A percentile compares a stretch with the other conserved stretches of the same genome.
Conservation (phyloP, 2,113 vertebrate species). For the Ptilorrhoa leucosticta region DNA sequence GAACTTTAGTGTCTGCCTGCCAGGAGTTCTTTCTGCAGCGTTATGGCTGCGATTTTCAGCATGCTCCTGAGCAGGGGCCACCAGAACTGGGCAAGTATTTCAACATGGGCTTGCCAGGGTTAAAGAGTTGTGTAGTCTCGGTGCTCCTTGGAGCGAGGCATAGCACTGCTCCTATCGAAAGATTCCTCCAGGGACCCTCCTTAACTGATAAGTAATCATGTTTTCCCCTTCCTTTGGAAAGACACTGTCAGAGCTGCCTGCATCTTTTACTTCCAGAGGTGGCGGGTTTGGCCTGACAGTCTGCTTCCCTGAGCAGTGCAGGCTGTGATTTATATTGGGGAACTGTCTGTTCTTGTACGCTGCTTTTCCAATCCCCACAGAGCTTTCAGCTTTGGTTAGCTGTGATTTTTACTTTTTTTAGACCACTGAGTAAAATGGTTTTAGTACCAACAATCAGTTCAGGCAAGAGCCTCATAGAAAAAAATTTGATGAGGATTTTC, state of each 20-base stretch:
- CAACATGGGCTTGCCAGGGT: rapidly evolving
- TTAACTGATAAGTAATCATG: neutral
- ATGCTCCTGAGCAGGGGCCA: rapidly evolving
- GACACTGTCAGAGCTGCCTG: neutral
- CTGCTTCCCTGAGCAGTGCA: neutral
- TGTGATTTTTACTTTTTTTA: neutral
- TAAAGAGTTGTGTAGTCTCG: rapidly evolving
- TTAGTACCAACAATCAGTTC: neutral
- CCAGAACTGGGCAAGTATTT: neutral
- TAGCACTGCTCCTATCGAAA: rapidly evolving
- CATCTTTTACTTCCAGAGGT: neutral
- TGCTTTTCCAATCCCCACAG: neutral
- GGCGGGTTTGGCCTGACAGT: neutral
- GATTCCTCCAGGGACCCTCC: neutral
- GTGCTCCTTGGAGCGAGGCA: neutral
- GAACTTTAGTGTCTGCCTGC: neutral
- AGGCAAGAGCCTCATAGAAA: neutral
- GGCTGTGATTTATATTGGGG: neutral
- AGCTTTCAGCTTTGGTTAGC: neutral
- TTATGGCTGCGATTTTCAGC: neutral
- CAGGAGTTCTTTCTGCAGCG: rapidly evolving
- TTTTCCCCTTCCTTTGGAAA: neutral
- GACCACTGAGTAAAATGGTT: neutral
- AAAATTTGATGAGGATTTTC: neutral
- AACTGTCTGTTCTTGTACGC: neutral